Evolutionary conservation across 2,888 invertebrate species (phyloP), one percentile per base, ranked within the genome.

Genomic region (Trypoxylon attenuatum): DNA sequence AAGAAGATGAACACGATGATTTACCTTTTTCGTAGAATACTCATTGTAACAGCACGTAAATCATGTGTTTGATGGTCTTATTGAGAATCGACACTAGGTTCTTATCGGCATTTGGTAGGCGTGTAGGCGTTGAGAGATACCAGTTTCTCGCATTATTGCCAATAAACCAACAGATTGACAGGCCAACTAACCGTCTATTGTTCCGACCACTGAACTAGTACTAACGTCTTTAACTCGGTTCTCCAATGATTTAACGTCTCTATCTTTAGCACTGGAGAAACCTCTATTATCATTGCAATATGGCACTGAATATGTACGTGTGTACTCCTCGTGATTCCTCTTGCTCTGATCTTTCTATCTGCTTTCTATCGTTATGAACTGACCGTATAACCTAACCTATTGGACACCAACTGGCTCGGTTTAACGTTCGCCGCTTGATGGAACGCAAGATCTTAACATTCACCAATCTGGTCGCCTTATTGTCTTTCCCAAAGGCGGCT

Each of bases 11-110:
- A 10, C 5, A 6, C 6, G 4, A 15, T 0, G 6, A 8, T 18
- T 61, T 68, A 82, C 79, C 78, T 82, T 41, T 80, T 83, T 66
- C 79, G 77, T 52, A 84, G 71, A 49, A 84, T 84, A 60, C 84
- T 84, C 85, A 85, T 85, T 56, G 68, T 76, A 49, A 19, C 49
- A 33, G 54, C n/a, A 25, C 41, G 52, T 29, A 22, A 42, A 41
- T 33, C 61, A 70, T 73, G 57, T 65, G 67, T 55, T 50, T 46
- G 43, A 29, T 25, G 41, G 8, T 25, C 46, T 13, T 25, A 50
- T 38, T 57, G 46, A 52, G 62, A 13, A 10, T 33, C 33, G 10
- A 15, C 29, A 45, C 33, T 53, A 42, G 5, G 43, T 21, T 43
- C 54, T 69, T 76, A 76, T 76, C 74, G 53, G 53, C 64, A 71